Evolutionary conservation across 2,113 vertebrate genomes (phyloP), one percentile per base, ranked within the genome.

Genomic region (Hiodon alosoides): DNA sequence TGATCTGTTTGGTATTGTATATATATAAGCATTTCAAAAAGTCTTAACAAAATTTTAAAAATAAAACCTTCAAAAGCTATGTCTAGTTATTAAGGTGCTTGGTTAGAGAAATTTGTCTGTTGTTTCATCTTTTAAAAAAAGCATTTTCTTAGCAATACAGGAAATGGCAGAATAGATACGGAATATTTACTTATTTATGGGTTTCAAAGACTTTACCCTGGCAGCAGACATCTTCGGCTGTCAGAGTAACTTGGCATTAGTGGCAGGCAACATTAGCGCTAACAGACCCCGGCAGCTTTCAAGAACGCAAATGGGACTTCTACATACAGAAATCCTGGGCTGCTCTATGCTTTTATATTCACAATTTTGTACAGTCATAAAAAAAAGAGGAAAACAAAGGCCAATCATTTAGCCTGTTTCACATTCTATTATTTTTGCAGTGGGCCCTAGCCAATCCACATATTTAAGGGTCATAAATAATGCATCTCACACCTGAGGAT

Each of bases 91-190:
- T 31, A 31, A 31, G 0, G 31, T 31, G 31, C 31, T 31, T 31
- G 31, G 31, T 31, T 31, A 31, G 31, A 31, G 58, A 79, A 70
- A 89, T 88, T 86, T 87, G 79, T 65, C 70, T 80, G 81, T 82
- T 79, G 82, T 89, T 90, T 92, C 84, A 90, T 90, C 85, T 87
- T 48, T 46, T 16, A 80, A 85, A 81, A 83, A 88, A 85, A 81
- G 83, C 74, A 82, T 81, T 83, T 86, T 82, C 79, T 85, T 82
- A 69, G 78, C 80, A 85, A 89, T 88, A 81, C 83, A 78, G 69
- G 81, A 80, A 84, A 83, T 86, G 86, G 84, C 85, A 86, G 84
- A 81, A 81, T 77, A 83, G 85, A 86, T 83, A 77, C 84, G 79
- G 67, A 71, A 77, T 77, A 85, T 84, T 73, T 87, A 87, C 82